Evolutionary conservation across 2,888 invertebrate species (phyloP).

Genomic region (Palloptera scutellata): DNA sequence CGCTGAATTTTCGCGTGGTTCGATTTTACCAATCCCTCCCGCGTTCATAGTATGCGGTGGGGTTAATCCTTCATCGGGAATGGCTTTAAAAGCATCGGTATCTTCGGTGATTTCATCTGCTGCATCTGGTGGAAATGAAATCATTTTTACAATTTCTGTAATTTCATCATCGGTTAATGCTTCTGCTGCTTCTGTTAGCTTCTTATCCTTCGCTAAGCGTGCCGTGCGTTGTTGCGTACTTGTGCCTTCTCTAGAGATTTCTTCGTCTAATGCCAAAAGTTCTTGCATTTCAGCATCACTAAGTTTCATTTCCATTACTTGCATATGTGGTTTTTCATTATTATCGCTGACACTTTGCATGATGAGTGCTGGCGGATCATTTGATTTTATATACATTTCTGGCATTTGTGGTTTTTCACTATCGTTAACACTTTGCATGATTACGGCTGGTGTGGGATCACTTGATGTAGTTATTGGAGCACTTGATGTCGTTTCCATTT

Average conservation of each 20-base stretch:
- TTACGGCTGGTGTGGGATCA: too few relatives aligned
- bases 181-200: constrained; percentile 25
- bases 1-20: constrained; percentile 23
- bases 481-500: too few relatives aligned
- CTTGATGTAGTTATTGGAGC: not conserved
- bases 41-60: not conserved
- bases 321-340: constrained; percentile 16
- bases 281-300: constrained; percentile 35
- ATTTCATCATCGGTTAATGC: constrained; percentile 41
- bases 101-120: constrained; percentile 34
- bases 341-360: not conserved
- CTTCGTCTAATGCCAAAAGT: constrained; percentile 28
- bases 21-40: not conserved
- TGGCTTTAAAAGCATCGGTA: constrained; percentile 18
- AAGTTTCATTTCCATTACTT: constrained; percentile 32
- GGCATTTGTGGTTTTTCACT: too few relatives aligned
- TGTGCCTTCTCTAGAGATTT: constrained; percentile 20
- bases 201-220: constrained; percentile 28
- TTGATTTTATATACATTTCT: not conserved
- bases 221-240: not conserved
- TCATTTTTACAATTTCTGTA: constrained; percentile 40
- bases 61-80: not conserved
- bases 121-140: constrained; percentile 35
- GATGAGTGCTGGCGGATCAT: not conserved
- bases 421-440: too few relatives aligned